A percentile compares a stretch with the other conserved stretches of the same genome.
Conservation (phyloP, 2,797 vertebrate species). For the Champsocephalus gunnari region DNA sequence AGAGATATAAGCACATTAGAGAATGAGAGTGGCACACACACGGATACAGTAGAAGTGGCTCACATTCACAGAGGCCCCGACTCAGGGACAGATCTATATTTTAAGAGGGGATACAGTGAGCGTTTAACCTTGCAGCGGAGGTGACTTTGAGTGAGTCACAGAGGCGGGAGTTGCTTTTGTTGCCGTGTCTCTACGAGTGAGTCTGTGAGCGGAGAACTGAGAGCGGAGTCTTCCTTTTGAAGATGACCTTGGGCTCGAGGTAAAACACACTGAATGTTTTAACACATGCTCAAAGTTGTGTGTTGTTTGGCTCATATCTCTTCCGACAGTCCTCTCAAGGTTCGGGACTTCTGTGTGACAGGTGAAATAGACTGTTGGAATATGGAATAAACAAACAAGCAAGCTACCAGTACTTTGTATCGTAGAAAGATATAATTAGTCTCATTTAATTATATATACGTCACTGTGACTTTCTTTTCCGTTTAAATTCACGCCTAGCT, state of each 20-base stretch:
- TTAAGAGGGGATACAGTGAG: constrained; percentile 62
- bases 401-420: neutral
- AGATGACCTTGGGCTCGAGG: constrained; percentile 72
- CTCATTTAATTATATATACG: too few species aligned
- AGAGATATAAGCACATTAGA: constrained; percentile 50
- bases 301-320: constrained; percentile 48
- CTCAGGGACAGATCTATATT: constrained; percentile 64
- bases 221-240: constrained; percentile 56
- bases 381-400: constrained; percentile 58
- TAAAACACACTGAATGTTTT: constrained; percentile 66
- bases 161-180: constrained; percentile 61
- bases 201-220: constrained; percentile 57
- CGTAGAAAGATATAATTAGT: too few species aligned
- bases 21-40: constrained; percentile 25
- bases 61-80: constrained; percentile 42
- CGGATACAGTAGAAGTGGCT: constrained; percentile 60
- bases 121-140: constrained; percentile 72
- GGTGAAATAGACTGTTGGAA: constrained; percentile 30
- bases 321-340: constrained; percentile 43
- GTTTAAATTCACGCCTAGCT: too few species aligned
- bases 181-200: constrained; percentile 39
- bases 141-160: constrained; percentile 68
- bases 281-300: constrained; percentile 61
- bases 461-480: too few species aligned
- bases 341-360: constrained; percentile 31